Percentiles rank a stretch among this genome's conserved stretches.
phyloP scores from a whole-genome alignment of 2,113 vertebrate species.

The Spea multiplicata region DNA sequence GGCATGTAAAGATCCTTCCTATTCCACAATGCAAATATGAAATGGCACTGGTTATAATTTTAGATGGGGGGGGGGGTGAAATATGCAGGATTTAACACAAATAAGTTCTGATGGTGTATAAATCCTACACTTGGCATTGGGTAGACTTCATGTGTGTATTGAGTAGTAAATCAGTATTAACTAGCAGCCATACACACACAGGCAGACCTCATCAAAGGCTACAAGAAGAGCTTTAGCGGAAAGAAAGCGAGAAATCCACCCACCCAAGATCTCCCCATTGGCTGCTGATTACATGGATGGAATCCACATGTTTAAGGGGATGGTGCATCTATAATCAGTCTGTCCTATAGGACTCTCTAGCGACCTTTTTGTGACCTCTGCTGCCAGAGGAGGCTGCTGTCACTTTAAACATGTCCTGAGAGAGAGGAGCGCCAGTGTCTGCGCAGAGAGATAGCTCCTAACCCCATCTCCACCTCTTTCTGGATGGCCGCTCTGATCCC shows the following conservation, averaged over 20 bases:
- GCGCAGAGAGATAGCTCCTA: slow-evolving; percentile 64
- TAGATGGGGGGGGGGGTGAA: no score
- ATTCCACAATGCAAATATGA: no score
- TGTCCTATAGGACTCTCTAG: slow-evolving; percentile 68
- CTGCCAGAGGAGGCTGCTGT: slow-evolving; percentile 79
- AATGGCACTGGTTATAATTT: no score
- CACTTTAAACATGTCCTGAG: slow-evolving; percentile 82
- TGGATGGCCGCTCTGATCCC: slow-evolving; percentile 67
- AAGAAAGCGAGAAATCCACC: slow-evolving; percentile 58
- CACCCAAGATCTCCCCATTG: slow-evolving; percentile 58
- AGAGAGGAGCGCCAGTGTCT: slow-evolving; percentile 67
- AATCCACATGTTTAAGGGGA: slow-evolving; percentile 61
- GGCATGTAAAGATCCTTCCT: no score
- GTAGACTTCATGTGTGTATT: no score
- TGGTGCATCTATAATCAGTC: slow-evolving; percentile 65
- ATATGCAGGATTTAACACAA: no score
- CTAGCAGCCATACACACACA: no score
- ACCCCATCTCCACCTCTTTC: slow-evolving; percentile 54
- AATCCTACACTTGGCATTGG: no score
- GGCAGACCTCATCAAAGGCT: slow-evolving; percentile 28
- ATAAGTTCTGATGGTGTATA: no score
- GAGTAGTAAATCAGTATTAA: no score
- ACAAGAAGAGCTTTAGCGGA: slow-evolving; percentile 54
- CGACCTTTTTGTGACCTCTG: slow-evolving; percentile 86
- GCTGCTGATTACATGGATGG: slow-evolving; percentile 55